Base-by-base conservation (phyloP, 2,888 invertebrate genomes). In the Scaptomyza tumidula region DNA sequence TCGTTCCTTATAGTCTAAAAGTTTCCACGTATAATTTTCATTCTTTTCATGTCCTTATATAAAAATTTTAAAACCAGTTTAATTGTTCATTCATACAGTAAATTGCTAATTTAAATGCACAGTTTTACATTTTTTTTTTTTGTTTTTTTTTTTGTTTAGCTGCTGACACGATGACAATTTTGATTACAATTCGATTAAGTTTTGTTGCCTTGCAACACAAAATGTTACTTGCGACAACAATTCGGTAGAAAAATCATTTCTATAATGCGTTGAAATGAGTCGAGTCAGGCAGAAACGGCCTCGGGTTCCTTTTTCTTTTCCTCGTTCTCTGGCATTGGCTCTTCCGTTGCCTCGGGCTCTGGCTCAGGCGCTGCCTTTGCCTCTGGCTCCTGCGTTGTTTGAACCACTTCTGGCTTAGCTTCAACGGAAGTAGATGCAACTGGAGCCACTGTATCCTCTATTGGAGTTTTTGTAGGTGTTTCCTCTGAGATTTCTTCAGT, bases 141-240 rank as follows among this genome's bases (percentile, higher is more conserved):
- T 45, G 54, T n/a, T 5, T 45, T 33, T 39, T 14, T 41, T 16
- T 35, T 13, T 9, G 31, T 49, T 50, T 31, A 9, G 19, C 31
- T 46, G 54, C 33, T 63, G 79, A 66, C 66, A 81, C 64, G 75
- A 53, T 76, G 74, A 80, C 69, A 72, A 75, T 72, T 85, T 80
- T 77, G 77, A 81, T 81, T 85, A 65, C 77, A 70, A 75, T 82
- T 83, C 84, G 84, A 82, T 86, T 83, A 77, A 67, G 78, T 77
- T 77, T 63, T 56, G 46, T 49, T 48, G 57, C 56, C 31, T n/a
- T 24, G 54, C 14, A 56, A 41, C 11, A 44, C n/a, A 52, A 55
- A 66, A 52, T 54, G 57, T 49, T 81, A 78, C 75, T 81, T 84
- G 59, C 54, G 50, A 13, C n/a, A 61, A 69, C 43, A 59, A 48